Evolutionary conservation across 2,888 invertebrate species (phyloP), one percentile per base, ranked within the genome.

Genomic region (Microplitis manilae): DNA sequence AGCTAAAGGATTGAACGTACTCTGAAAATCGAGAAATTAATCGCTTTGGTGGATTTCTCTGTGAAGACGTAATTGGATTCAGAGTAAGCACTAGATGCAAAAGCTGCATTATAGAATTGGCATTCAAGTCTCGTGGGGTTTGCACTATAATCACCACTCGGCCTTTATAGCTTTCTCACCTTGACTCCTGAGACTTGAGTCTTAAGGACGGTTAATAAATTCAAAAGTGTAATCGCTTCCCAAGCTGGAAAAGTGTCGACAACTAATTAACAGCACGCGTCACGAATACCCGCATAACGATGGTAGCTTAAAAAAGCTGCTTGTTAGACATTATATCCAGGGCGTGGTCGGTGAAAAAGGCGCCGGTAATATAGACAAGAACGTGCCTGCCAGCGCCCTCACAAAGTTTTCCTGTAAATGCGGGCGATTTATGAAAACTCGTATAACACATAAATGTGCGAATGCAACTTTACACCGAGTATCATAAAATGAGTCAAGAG

Each of bases 371-470:
- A 62, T 50, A 50, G 67, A 60, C 73, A 71, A 74, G 68, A 67
- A 74, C 59, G 71, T 39, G 77, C 50, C 72, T 30, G 59, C 50
- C 72, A 39, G 59, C 73, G 69, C 73, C 68, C 76, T 69, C 77
- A 69, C 73, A 80, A 84, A 83, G 81, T 86, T 85, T 79, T 71
- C 75, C 80, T 79, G 82, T 83, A 83, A 85, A 80, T 77, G 80
- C 73, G 68, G 62, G 82, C 85, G 83, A 85, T 86, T 85, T 86
- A 86, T 86, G 83, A 85, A 86, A 85, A 85, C 81, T 81, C 80
- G 76, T 77, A 79, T 86, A 85, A 84, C 84, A 83, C 81, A 82
- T 79, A 80, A 86, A 83, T 81, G 81, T 78, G 81, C 80, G 78
- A 80, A 85, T 82, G 78, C 81, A 81, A 77, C 78, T 76, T 64